Evolutionary conservation across 2,888 invertebrate genomes (phyloP).

Genomic region (Aplocera efformata): DNA sequence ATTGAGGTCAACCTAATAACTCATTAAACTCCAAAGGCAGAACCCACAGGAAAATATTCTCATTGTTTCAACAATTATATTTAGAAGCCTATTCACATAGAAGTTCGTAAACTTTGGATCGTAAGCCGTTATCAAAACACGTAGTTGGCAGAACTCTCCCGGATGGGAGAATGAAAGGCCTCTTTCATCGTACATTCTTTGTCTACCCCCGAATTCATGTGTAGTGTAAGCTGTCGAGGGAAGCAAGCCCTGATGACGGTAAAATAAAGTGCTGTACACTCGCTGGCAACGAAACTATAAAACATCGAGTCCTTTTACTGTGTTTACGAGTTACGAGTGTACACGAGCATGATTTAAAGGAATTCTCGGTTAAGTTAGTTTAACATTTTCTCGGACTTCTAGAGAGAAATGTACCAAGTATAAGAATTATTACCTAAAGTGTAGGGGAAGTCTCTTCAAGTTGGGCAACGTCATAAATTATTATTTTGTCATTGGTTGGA

Average conservation of each 20-base stretch:
- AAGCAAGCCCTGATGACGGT: slow-evolving; percentile 45
- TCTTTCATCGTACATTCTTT: slow-evolving; percentile 61
- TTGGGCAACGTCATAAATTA: no score
- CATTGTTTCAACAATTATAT: no score
- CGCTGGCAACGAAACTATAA: slow-evolving; percentile 35
- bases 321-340: slow-evolving; percentile 9
- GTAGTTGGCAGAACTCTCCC: slow-evolving; percentile 44
- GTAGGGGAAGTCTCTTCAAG: no score
- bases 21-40: no score
- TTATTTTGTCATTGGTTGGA: no score
- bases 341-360: slow-evolving; percentile 9
- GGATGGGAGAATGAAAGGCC: slow-evolving; percentile 49
- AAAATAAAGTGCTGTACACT: slow-evolving; percentile 57
- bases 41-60: not conserved
- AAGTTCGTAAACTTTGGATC: slow-evolving; percentile 34
- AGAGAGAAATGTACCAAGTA: slow-evolving; percentile 3
- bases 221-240: slow-evolving; percentile 49
- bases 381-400: slow-evolving; percentile 1
- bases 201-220: slow-evolving; percentile 64
- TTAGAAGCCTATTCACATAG: slow-evolving; percentile 2
- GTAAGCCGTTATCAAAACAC: slow-evolving; percentile 54
- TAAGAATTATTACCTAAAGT: not conserved
- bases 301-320: slow-evolving; percentile 21
- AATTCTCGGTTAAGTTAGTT: slow-evolving; percentile 2
- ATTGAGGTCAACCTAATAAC: no score